These are phyloP conservation scores for Pygmarrhopalites habei DNA, from an alignment of 1,140 invertebrate genomes.

Conservation along the genomic window DNA sequence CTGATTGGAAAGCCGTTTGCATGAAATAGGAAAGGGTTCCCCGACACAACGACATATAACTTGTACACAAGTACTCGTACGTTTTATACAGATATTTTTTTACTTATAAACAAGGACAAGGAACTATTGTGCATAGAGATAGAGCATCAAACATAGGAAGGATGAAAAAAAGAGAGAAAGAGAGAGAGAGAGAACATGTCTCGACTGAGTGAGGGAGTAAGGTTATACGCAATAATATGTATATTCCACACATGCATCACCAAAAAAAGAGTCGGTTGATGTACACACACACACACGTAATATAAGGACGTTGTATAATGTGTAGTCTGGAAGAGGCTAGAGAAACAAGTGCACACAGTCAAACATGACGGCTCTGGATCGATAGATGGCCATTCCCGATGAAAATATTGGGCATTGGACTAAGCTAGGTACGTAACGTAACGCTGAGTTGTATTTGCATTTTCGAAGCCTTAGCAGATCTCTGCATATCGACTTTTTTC, in stretches of 20 bases:
- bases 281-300: too few species aligned
- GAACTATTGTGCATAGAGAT: too few species aligned
- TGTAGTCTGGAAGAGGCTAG: slow-evolving; percentile 5
- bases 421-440: slow-evolving; percentile 25
- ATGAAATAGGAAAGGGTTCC: slow-evolving; percentile 13
- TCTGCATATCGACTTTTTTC: slow-evolving; percentile 28
- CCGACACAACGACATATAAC: too few species aligned
- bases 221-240: too few species aligned
- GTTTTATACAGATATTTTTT: not conserved
- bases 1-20: slow-evolving; percentile 24
- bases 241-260: too few species aligned
- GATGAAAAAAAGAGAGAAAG: not conserved
- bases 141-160: not conserved
- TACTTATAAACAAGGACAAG: not conserved
- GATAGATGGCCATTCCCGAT: slow-evolving; percentile 28
- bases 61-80: slow-evolving; percentile 8
- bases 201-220: not conserved
- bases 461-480: slow-evolving; percentile 32
- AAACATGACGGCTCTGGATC: slow-evolving; percentile 23
- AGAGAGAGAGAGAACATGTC: not conserved
- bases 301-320: not conserved
- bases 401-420: slow-evolving; percentile 34
- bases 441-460: too few species aligned
- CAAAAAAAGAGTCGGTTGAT: too few species aligned
- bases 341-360: slow-evolving; percentile 29